A percentile compares a stretch with the other conserved stretches of the same genome.
These are phyloP conservation scores for Diabrotica undecimpunctata DNA, from an alignment of 1,140 invertebrate species.

Conservation along the genomic window DNA sequence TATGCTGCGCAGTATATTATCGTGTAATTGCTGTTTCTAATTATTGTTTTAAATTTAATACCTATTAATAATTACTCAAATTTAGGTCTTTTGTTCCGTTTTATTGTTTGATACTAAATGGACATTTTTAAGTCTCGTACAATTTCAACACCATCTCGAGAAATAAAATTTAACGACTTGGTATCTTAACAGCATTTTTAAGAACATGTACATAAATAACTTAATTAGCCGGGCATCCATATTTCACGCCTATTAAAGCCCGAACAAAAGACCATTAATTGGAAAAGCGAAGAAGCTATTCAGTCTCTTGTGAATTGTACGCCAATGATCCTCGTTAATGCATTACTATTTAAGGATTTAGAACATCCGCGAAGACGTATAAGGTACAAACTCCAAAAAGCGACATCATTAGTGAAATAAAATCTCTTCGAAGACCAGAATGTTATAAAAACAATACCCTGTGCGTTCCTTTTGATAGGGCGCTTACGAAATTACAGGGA, in stretches of 20 bases:
- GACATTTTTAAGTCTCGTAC: no score
- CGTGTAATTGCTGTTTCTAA: no score
- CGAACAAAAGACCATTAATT: not conserved
- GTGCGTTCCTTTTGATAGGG: constrained; percentile 3
- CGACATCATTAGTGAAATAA: constrained; percentile 33
- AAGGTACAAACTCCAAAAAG: constrained; percentile 31
- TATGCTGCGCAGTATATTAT: no score
- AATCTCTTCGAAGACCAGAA: constrained; percentile 21
- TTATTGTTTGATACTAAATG: no score
- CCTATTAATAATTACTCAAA: no score
- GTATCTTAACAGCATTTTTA: no score
- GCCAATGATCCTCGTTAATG: constrained; percentile 1
- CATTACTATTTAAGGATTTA: constrained; percentile 13
- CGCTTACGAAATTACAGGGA: constrained; percentile 8
- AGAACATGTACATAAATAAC: not conserved
- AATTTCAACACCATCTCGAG: no score
- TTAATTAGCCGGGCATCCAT: not conserved
- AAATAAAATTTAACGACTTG: no score
- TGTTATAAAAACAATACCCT: constrained; percentile 25
- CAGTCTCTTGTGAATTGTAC: not conserved
- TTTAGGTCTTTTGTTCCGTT: no score
- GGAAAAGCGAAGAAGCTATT: not conserved
- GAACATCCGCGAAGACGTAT: constrained; percentile 23
- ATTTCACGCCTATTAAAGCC: not conserved
- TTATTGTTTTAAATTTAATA: no score